Evolutionary conservation across 2,888 invertebrate genomes (phyloP), one percentile per base, ranked within the genome.

Genomic region (Stenurella melanura): DNA sequence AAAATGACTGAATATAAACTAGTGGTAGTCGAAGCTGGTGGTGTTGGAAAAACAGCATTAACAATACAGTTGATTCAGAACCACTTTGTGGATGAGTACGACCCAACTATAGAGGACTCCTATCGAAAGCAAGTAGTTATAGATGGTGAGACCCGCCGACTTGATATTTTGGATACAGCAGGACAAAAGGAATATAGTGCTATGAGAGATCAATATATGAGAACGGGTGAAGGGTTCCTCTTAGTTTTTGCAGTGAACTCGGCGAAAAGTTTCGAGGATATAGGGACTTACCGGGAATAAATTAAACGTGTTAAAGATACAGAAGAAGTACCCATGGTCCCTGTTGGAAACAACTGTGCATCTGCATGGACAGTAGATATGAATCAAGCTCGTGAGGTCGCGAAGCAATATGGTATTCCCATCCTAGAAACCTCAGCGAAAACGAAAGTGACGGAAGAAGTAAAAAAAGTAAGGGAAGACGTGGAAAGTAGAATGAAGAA

Each of bases 151-250:
- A 99, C 99, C 83, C 99, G 99, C 91, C 93, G 99, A 85, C 91
- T 99, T 87, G 99, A 99, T 91, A 99, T 99, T 88, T 92, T 99
- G 88, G 99, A 99, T 90, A 99, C 99, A 79, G 99, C 99, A 73
- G 99, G 99, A 81, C 99, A 99, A 93, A 99, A 99, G 90, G 99
- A 99, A 91, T 99, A 99, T 91, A 98, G 98, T 88, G 99, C 99
- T 83, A 99, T 99, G 99, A 92, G 99, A 87, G 99, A 99, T 91
- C 99, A 99, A 93, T 99, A 99, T 90, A 99, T 99, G 99, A 93
- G 99, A 88, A 99, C 99, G 64, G 99, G 99, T 50, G 99, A 99
- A 91, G 99, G 99, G 15, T 99, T 99, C 91, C 93, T 99, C 81
- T 93, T 99, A 87, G 99, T 99, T 82, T 99, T 99, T 91, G 99